Evolutionary conservation across 2,113 vertebrate species (phyloP).

Genomic region (Cottus gobio): DNA sequence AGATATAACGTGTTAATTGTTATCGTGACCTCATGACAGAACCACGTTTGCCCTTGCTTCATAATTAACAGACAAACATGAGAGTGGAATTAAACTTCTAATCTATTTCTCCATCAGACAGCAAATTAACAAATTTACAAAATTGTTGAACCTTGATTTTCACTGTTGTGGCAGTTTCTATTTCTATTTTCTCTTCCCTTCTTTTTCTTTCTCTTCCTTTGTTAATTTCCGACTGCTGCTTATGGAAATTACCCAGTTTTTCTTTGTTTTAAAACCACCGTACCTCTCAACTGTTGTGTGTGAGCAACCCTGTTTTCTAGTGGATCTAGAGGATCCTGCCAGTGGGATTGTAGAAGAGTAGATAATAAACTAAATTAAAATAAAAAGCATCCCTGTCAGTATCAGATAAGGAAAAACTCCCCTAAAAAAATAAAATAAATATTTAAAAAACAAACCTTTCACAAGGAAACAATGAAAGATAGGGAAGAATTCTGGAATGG

Average conservation of each 20-base stretch:
- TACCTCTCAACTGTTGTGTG: not conserved
- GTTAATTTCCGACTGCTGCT: not conserved
- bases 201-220: not conserved
- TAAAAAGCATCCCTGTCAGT: too few species aligned
- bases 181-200: not conserved
- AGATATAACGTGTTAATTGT: not conserved
- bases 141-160: not conserved
- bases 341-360: not conserved
- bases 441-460: too few species aligned
- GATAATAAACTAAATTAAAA: not conserved
- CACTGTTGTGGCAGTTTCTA: not conserved
- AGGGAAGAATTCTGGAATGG: not conserved
- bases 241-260: not conserved
- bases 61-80: not conserved
- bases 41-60: not conserved
- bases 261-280: conserved; percentile 4
- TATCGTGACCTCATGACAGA: not conserved
- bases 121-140: not conserved
- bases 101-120: not conserved
- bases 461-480: too few species aligned
- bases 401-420: too few species aligned
- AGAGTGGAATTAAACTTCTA: not conserved
- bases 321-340: not conserved
- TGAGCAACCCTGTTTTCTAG: not conserved
- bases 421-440: too few species aligned